Conservation (phyloP, 2,888 invertebrate genomes). For the Megalurothrips usitatus region DNA sequence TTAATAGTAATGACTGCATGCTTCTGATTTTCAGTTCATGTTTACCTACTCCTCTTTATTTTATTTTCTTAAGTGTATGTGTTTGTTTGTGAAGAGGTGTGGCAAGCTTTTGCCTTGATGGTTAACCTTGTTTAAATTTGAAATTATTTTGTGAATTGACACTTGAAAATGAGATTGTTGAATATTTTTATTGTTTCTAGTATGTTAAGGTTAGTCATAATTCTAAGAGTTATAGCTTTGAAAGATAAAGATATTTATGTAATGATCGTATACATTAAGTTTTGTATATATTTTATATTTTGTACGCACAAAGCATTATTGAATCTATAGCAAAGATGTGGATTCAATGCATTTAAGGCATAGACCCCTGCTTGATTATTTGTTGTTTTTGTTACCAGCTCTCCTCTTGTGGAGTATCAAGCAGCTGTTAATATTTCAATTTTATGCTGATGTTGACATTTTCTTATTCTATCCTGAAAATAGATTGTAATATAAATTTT, state of each 20-base stretch:
- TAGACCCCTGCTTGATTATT: background rate
- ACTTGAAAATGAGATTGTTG: slow-evolving; percentile 21
- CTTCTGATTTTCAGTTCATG: background rate
- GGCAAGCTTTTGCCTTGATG: background rate
- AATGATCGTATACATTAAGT: slow-evolving; percentile 15
- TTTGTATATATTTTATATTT: slow-evolving; percentile 27
- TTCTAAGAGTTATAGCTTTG: slow-evolving; percentile 14
- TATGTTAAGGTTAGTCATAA: slow-evolving; percentile 18
- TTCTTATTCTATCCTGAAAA: slow-evolving; percentile 23
- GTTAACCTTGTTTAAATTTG: background rate
- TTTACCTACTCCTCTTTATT: background rate
- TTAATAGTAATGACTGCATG: background rate
- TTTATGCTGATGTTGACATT: slow-evolving; percentile 23
- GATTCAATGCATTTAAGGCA: background rate
- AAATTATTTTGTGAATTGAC: background rate
- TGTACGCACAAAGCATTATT: background rate
- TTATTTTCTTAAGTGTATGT: background rate
- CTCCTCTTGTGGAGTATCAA: background rate
- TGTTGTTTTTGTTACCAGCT: slow-evolving; percentile 8
- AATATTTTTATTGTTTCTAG: slow-evolving; percentile 9
- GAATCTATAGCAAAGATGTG: slow-evolving; percentile 5
- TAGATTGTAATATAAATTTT: slow-evolving; percentile 3
- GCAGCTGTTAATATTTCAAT: slow-evolving; percentile 10
- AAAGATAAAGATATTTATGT: slow-evolving; percentile 7
- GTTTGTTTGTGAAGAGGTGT: background rate